These are phyloP conservation scores for Halictus quadricinctus DNA, from an alignment of 2,888 invertebrate genomes.

Conservation along the genomic window DNA sequence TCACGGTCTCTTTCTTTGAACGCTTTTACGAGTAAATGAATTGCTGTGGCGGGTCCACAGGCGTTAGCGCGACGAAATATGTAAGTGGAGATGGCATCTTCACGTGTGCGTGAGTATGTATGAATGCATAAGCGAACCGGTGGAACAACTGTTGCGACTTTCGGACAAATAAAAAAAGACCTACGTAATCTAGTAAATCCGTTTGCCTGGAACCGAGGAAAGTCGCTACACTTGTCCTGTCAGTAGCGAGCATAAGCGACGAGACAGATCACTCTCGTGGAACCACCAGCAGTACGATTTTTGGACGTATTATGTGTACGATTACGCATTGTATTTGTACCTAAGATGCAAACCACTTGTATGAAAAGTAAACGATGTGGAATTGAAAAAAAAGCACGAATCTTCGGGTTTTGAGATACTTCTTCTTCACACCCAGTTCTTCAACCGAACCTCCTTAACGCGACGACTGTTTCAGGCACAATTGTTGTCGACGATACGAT, in stretches of 20 bases:
- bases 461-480: not conserved
- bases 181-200: not conserved
- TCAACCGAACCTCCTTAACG: not conserved
- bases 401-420: constrained; percentile 19
- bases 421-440: constrained; percentile 28
- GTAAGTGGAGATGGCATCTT: constrained; percentile 40
- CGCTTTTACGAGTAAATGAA: constrained; percentile 36
- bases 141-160: constrained; percentile 4
- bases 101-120: constrained; percentile 15
- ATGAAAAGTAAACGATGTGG: constrained; percentile 37
- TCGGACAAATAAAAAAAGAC: not conserved
- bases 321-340: constrained; percentile 34
- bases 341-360: constrained; percentile 11
- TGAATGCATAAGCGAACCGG: constrained; percentile 6
- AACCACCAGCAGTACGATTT: constrained; percentile 80
- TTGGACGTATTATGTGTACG: constrained; percentile 55
- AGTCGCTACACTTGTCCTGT: not conserved
- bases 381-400: constrained; percentile 22
- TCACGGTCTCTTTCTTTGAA: not conserved
- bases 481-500: not conserved
- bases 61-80: constrained; percentile 47
- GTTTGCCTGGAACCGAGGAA: not conserved
- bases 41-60: constrained; percentile 73
- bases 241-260: constrained; percentile 12
- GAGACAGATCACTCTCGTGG: constrained; percentile 49